A percentile compares a stretch with the other conserved stretches of the same genome.
phyloP scores from a whole-genome alignment of 2,888 invertebrate species.

The Nemotelus nigrinus region DNA sequence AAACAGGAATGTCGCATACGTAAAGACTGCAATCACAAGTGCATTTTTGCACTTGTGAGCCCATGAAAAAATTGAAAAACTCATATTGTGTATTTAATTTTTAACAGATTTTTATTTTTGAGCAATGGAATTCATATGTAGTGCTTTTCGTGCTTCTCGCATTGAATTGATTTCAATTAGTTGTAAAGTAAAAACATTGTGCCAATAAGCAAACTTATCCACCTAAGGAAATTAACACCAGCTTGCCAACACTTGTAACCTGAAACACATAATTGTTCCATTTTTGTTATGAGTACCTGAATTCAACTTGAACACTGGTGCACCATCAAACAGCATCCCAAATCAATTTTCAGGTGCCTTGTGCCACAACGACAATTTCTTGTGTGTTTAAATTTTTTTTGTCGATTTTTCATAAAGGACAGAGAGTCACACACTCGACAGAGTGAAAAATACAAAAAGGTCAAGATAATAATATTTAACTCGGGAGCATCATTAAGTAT shows the following conservation, averaged over 20 bases:
- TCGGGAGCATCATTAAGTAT: slow-evolving; percentile 65
- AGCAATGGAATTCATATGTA: no score
- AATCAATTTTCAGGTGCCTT: slow-evolving; percentile 49
- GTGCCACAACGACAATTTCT: slow-evolving; percentile 32
- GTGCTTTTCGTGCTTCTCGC: no score
- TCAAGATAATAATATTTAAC: slow-evolving; percentile 53
- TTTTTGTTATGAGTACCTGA: slow-evolving; percentile 23
- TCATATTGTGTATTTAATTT: no score
- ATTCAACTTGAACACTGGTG: slow-evolving; percentile 10
- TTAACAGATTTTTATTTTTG: no score
- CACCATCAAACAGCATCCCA: slow-evolving; percentile 47
- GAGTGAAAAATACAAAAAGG: slow-evolving; percentile 34
- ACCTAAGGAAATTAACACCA: no score
- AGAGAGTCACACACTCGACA: slow-evolving; percentile 21
- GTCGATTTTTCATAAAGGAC: slow-evolving; percentile 33
- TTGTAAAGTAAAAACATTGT: no score
- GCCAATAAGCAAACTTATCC: no score
- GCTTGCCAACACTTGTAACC: slow-evolving; percentile 11
- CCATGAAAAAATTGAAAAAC: no score
- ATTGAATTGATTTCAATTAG: no score
- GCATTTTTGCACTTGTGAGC: no score
- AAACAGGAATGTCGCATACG: no score
- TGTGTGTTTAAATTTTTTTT: slow-evolving; percentile 10
- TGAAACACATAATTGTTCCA: slow-evolving; percentile 5
- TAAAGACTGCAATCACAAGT: no score